These are phyloP conservation scores for Agriopis aurantiaria DNA, from an alignment of 2,888 invertebrate genomes.

Conservation along the genomic window DNA sequence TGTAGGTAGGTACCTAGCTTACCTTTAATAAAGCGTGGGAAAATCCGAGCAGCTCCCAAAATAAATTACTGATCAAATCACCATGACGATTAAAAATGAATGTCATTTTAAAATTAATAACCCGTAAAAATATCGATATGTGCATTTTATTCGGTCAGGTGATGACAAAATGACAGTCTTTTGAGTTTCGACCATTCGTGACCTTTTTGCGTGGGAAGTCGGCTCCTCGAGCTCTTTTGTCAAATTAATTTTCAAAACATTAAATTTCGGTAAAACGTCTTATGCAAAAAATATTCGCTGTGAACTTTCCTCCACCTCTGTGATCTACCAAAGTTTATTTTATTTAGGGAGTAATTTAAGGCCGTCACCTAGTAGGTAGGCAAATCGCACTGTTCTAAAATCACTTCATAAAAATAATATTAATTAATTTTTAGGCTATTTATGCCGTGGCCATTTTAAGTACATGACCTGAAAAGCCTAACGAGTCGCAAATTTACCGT, in stretches of 20 bases:
- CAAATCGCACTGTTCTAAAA: too few relatives aligned
- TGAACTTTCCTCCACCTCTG: slow-evolving; percentile 16
- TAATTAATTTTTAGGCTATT: too few relatives aligned
- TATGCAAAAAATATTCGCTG: slow-evolving; percentile 3
- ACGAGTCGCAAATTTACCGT: too few relatives aligned
- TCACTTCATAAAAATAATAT: too few relatives aligned
- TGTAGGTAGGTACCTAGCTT: too few relatives aligned
- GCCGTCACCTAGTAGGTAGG: too few relatives aligned
- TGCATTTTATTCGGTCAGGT: slow-evolving; percentile 42
- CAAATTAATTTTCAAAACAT: slow-evolving; percentile 40
- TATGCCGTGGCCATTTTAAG: too few relatives aligned
- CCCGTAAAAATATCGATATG: slow-evolving; percentile 45
- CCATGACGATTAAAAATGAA: slow-evolving; percentile 21
- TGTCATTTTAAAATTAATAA: slow-evolving; percentile 42
- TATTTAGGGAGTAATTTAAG: too few relatives aligned
- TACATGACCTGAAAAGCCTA: too few relatives aligned
- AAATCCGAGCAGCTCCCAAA: background rate
- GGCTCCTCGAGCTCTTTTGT: slow-evolving; percentile 21
- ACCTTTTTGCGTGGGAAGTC: slow-evolving; percentile 46
- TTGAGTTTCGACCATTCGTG: slow-evolving; percentile 6
- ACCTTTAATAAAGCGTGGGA: background rate
- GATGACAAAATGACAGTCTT: slow-evolving; percentile 28
- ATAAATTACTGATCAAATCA: slow-evolving; percentile 3
- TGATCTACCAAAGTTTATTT: too few relatives aligned
- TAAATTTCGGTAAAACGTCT: slow-evolving; percentile 25